Evolutionary conservation across 2,797 vertebrate species (phyloP).

Genomic region (Botia kubotai): DNA sequence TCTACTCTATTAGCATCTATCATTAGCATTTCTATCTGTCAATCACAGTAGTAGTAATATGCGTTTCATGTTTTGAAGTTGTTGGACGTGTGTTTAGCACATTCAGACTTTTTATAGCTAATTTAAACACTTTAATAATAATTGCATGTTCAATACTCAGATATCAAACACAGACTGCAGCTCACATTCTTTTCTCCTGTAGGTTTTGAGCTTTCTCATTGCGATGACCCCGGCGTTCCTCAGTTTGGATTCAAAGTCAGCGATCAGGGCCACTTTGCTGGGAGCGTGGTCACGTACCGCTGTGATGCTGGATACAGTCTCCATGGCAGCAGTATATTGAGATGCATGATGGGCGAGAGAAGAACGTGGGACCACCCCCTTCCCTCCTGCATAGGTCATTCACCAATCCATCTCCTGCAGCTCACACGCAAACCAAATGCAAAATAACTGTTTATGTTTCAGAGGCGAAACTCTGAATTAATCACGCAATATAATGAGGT

Average conservation of each 20-base stretch:
- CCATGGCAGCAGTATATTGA: slow-evolving; percentile 89
- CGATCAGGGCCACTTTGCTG: slow-evolving; percentile 96
- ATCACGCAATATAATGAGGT: not conserved
- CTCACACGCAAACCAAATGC: not conserved
- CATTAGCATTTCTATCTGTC: no score
- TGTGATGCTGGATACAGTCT: slow-evolving; percentile 95
- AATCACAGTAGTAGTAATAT: no score
- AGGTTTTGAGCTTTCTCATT: slow-evolving; percentile 98
- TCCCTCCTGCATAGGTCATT: slow-evolving; percentile 93
- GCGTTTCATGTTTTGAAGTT: no score
- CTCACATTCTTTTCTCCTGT: slow-evolving; percentile 25
- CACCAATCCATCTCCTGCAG: not conserved
- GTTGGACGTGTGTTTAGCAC: no score
- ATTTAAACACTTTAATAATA: no score
- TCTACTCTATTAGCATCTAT: no score
- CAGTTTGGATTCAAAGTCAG: slow-evolving; percentile 97
- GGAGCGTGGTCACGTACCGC: slow-evolving; percentile 91
- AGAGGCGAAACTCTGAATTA: not conserved
- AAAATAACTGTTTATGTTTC: not conserved
- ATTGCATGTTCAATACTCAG: not conserved
- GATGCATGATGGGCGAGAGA: slow-evolving; percentile 96
- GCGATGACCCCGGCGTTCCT: slow-evolving; percentile 94
- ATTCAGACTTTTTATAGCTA: no score
- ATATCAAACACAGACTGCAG: not conserved
- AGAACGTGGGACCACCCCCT: slow-evolving; percentile 93